These are phyloP conservation scores for Myripristis jacobus DNA, from an alignment of 2,797 vertebrate genomes.

Conservation along the genomic window DNA sequence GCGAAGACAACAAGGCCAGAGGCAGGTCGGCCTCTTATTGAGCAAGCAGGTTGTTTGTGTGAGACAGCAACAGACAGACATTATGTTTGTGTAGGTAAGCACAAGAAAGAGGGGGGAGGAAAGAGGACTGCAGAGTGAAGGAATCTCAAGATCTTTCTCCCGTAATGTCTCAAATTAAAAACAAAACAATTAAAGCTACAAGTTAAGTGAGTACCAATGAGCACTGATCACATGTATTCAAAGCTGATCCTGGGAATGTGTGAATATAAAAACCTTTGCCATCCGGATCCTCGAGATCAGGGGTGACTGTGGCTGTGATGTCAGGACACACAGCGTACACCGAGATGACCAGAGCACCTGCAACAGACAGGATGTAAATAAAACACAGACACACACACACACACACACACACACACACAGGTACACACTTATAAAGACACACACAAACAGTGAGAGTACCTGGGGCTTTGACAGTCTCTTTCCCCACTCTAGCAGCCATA, in stretches of 20 bases:
- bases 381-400: not conserved
- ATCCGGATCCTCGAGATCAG: slow-evolving; percentile 90
- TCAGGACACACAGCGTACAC: slow-evolving; percentile 93
- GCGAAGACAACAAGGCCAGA: slow-evolving; percentile 22
- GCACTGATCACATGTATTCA: not conserved
- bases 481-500: slow-evolving; percentile 91
- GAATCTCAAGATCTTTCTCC: not conserved
- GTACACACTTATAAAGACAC: not conserved
- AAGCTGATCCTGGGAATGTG: not conserved
- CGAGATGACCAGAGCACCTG: slow-evolving; percentile 93
- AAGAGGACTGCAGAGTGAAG: no score
- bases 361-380: slow-evolving; percentile 19
- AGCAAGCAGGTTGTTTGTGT: not conserved
- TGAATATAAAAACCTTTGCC: slow-evolving; percentile 81
- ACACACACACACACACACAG: not conserved
- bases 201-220: not conserved
- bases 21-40: not conserved
- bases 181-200: not conserved
- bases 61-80: no score
- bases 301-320: slow-evolving; percentile 92
- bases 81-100: no score
- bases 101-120: not conserved
- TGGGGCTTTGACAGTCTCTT: slow-evolving; percentile 90
- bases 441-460: slow-evolving; percentile 73
- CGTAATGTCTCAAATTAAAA: not conserved